Conservation (phyloP, 2,113 vertebrate genomes). For the Odontophorus gujanensis region DNA sequence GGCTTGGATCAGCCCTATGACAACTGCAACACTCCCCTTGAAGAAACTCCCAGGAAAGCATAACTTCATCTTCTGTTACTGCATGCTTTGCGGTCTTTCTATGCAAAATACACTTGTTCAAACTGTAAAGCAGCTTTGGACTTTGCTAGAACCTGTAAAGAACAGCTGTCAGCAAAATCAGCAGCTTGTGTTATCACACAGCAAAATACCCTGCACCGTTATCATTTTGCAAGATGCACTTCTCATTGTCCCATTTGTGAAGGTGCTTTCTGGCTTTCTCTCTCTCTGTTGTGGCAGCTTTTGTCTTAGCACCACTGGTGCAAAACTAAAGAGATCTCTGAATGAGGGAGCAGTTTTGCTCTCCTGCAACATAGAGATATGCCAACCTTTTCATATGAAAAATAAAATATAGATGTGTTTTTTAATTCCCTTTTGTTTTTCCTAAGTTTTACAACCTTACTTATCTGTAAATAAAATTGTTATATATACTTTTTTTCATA, state of each 20-base stretch:
- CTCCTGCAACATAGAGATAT: constrained; percentile 55
- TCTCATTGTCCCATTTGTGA: constrained; percentile 30
- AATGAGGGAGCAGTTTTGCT: constrained; percentile 32
- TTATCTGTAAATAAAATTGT: constrained; percentile 78
- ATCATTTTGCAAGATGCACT: constrained; percentile 11
- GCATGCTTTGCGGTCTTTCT: not conserved
- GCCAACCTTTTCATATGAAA: constrained; percentile 51
- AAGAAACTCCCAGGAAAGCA: not conserved
- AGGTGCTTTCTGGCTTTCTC: constrained; percentile 24
- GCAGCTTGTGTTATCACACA: constrained; percentile 9
- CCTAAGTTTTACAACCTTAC: constrained; percentile 69
- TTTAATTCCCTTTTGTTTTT: constrained; percentile 70
- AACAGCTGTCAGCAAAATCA: constrained; percentile 16
- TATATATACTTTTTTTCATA: constrained; percentile 35
- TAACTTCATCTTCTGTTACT: not conserved
- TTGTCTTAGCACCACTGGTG: constrained; percentile 54
- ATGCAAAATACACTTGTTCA: not conserved
- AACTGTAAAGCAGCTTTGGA: constrained; percentile 1
- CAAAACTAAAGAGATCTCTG: constrained; percentile 53
- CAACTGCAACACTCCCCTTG: not conserved
- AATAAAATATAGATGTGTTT: constrained; percentile 66
- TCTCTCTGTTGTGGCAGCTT: constrained; percentile 42
- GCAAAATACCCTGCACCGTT: not conserved
- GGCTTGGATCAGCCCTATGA: not conserved
- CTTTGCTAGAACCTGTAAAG: constrained; percentile 27